Evolutionary conservation across 2,797 vertebrate genomes (phyloP).

Genomic region (Melanotaenia nigrans): DNA sequence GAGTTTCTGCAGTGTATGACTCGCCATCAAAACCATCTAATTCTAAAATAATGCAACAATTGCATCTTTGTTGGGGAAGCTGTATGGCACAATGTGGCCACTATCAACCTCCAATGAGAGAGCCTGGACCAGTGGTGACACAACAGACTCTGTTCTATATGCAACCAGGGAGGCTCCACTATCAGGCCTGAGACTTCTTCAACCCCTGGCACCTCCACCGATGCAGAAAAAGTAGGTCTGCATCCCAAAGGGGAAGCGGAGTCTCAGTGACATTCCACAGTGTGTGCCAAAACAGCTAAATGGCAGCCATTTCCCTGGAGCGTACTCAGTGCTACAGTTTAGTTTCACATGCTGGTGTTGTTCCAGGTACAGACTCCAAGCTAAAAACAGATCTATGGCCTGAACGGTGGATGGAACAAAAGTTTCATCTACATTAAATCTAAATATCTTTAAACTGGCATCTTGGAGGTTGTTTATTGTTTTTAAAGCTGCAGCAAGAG

Average conservation of each 20-base stretch:
- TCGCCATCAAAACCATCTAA: constrained; percentile 37
- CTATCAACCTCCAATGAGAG: constrained; percentile 66
- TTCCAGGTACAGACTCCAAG: constrained; percentile 48
- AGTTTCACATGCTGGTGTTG: constrained; percentile 55
- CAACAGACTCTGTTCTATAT: constrained; percentile 55
- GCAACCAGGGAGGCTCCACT: constrained; percentile 48
- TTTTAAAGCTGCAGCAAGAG: not conserved
- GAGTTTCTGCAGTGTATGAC: constrained; percentile 30
- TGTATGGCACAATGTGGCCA: constrained; percentile 62
- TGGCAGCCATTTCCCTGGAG: constrained; percentile 62
- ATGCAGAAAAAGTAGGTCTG: constrained; percentile 71
- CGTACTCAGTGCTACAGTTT: constrained; percentile 33
- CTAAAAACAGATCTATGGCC: constrained; percentile 9
- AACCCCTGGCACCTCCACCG: constrained; percentile 55
- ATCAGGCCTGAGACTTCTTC: constrained; percentile 59
- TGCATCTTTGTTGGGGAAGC: constrained; percentile 56
- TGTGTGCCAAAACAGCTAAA: constrained; percentile 62
- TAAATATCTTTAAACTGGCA: constrained; percentile 11
- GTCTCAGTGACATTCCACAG: constrained; percentile 52
- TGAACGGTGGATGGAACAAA: constrained; percentile 21
- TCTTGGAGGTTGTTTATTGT: not conserved
- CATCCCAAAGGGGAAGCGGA: constrained; percentile 43
- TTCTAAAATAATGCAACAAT: constrained; percentile 62
- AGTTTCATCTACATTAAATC: not conserved
- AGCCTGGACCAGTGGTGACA: constrained; percentile 39